These are phyloP conservation scores for Cynocephalus volans DNA, from an alignment of 2,113 vertebrate genomes.

Conservation along the genomic window DNA sequence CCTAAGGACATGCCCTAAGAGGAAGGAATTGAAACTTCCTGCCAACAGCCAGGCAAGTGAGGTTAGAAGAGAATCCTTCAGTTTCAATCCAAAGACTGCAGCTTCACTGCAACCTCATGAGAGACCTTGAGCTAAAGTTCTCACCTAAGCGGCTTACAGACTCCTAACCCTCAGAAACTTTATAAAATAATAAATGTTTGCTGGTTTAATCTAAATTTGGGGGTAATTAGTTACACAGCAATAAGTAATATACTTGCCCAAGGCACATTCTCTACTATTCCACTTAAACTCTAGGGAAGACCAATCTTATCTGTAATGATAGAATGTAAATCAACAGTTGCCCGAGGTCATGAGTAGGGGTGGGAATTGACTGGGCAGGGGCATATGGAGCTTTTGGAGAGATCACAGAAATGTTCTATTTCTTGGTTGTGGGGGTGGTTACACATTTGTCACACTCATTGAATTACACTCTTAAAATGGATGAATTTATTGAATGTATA, in stretches of 20 bases:
- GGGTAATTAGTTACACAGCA: background rate
- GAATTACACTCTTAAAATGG: background rate
- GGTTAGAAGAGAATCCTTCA: background rate
- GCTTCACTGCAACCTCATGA: background rate
- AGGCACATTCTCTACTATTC: background rate
- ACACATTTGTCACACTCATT: background rate
- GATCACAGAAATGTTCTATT: background rate
- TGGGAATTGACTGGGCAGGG: background rate
- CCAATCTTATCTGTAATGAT: background rate
- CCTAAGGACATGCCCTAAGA: background rate
- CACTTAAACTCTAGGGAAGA: background rate
- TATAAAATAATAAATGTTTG: background rate
- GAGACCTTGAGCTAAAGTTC: background rate
- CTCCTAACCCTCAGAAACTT: conserved; percentile 25
- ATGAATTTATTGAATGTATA: background rate
- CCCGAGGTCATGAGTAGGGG: background rate
- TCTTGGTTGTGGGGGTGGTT: background rate
- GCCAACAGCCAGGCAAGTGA: background rate
- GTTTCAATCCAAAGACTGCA: background rate
- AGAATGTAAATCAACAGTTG: background rate
- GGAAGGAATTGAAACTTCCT: background rate
- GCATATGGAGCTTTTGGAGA: background rate
- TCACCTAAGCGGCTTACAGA: background rate
- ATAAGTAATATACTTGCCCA: background rate
- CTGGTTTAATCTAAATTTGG: background rate